Evolutionary conservation across 1,140 invertebrate genomes (phyloP).

Genomic region (Drosophila ironensis): DNA sequence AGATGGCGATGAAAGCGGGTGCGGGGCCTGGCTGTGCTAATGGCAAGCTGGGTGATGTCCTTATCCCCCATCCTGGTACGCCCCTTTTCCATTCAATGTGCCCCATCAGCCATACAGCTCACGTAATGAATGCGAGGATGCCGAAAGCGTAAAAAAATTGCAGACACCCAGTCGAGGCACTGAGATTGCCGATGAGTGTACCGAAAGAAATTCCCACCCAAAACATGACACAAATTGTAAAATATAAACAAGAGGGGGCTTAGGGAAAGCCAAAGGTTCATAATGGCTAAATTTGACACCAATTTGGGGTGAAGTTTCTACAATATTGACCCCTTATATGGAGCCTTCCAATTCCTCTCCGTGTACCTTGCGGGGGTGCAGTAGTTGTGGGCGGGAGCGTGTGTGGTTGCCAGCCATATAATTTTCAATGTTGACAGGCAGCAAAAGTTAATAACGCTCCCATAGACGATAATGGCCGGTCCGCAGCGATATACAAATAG

Average conservation of each 20-base stretch:
- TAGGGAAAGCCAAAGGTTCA: no score
- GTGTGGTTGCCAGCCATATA: constrained; percentile 57
- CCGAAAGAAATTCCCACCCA: no score
- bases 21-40: constrained; percentile 61
- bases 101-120: constrained; percentile 64
- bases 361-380: neutral
- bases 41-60: constrained; percentile 28
- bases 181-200: constrained; percentile 28
- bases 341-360: no score
- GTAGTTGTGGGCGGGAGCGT: neutral
- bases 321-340: no score
- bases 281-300: no score
- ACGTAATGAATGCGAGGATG: constrained; percentile 70
- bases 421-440: constrained; percentile 75
- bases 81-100: constrained; percentile 33
- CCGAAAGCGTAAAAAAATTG: constrained; percentile 61
- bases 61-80: constrained; percentile 7
- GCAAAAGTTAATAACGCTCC: constrained; percentile 77
- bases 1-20: neutral
- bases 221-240: no score
- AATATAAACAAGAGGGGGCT: no score
- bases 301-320: no score
- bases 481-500: constrained; percentile 19
- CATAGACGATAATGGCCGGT: constrained; percentile 66
- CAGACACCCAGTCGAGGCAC: constrained; percentile 15